phyloP scores from a whole-genome alignment of 2,113 vertebrate genomes.

The Barbus barbus region DNA sequence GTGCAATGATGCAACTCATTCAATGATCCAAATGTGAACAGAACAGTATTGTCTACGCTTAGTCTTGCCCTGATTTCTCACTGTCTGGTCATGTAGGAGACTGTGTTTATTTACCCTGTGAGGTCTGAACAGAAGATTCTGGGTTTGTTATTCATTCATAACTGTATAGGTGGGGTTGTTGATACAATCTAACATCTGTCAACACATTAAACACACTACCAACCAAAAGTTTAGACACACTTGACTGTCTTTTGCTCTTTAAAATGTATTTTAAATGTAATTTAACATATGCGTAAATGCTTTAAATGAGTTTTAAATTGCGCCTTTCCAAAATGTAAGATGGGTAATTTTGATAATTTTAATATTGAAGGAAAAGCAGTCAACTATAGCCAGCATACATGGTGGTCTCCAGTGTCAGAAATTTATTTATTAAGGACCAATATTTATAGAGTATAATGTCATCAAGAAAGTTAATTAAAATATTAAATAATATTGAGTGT shows the following conservation, averaged over 20 bases:
- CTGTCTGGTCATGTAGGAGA: conserved; percentile 17
- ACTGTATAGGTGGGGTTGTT: conserved; percentile 2
- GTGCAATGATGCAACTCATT: conserved; percentile 34
- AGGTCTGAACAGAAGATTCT: conserved; percentile 4
- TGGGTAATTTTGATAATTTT: neutral
- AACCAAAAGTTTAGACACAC: conserved; percentile 3
- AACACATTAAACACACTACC: neutral
- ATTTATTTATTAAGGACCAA: too few relatives aligned
- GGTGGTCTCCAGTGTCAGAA: neutral
- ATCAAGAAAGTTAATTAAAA: neutral
- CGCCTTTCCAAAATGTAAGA: neutral
- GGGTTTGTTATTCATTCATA: neutral
- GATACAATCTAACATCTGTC: conserved; percentile 1
- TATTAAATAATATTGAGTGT: too few relatives aligned
- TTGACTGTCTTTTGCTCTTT: neutral
- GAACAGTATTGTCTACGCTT: conserved; percentile 24
- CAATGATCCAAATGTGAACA: conserved; percentile 24
- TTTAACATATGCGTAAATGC: neutral
- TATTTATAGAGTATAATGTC: neutral
- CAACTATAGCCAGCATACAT: neutral
- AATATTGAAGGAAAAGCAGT: neutral
- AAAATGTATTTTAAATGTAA: too few relatives aligned
- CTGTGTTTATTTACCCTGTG: conserved; percentile 13
- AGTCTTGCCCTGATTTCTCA: conserved; percentile 22
- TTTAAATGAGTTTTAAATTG: neutral